Base-by-base conservation (phyloP, 2,888 invertebrate genomes). In the Cheilosia impressa region DNA sequence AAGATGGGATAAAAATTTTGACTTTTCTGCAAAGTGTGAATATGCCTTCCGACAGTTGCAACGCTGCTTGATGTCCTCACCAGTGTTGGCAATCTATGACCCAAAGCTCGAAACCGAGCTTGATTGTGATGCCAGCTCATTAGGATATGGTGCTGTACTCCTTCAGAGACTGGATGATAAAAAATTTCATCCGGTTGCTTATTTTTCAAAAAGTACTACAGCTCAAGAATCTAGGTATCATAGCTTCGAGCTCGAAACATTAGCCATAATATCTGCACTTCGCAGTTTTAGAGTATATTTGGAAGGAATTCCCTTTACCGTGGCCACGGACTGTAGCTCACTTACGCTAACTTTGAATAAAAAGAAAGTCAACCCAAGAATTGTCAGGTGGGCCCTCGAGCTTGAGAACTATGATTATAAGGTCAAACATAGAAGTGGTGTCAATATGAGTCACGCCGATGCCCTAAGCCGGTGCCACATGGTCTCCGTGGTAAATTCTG, bases 261-360 rank as follows among this genome's bases (percentile, higher is more conserved):
- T 17, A n/a, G 45, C 45, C 5, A n/a, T 38, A 4, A 38, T 38
- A 4, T 38, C 38, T 13, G 38, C 38, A 10, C 38, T 38, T 38
- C 38, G 38, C 38, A 13, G 13, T 38, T 38, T 38, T 13, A 38
- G 38, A 38, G 38, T 38, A 89, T 90, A 89, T 63, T 62, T 90
- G 7, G 43, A 89, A 15, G 89, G 89, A 3, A 65, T 87, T 1
- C 75, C 75, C 55, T 88, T 88, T 72, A 88, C 83, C 55, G 81
- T 88, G 34, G 82, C 88, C 15, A 89, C 53, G n/a, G 90, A 90
- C 65, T 91, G 90, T 72, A 82, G 88, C 2, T 89, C 90, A 0
- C 83, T 90, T 0, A 68, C 88, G 1, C 85, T 87, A 10, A 89
- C 89, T 0, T 47, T 90, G 7, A 63, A 47, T n/a, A 90, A 90